Conservation (phyloP, 2,888 invertebrate genomes). For the Mesoligia furuncula region DNA sequence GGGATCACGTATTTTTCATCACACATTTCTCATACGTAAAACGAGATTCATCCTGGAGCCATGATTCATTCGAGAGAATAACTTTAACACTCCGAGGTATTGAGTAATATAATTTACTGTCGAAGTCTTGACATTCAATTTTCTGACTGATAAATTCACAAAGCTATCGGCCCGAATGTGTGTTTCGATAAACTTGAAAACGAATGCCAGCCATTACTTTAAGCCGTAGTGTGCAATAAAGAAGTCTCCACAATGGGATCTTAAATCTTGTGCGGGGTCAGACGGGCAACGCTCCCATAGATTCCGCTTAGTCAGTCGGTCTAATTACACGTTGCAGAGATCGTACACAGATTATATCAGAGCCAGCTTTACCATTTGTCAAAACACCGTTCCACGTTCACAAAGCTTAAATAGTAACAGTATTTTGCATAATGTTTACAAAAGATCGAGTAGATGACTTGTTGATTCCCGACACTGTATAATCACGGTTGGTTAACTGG, state of each 20-base stretch:
- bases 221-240: slow-evolving; percentile 76
- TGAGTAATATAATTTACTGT: slow-evolving; percentile 75
- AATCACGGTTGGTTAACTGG: slow-evolving; percentile 69
- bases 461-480: slow-evolving; percentile 67
- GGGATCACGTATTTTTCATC: slow-evolving; percentile 65
- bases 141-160: slow-evolving; percentile 79
- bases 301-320: slow-evolving; percentile 82
- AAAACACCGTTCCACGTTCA: slow-evolving; percentile 70
- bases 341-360: slow-evolving; percentile 74
- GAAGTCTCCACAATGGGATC: slow-evolving; percentile 76
- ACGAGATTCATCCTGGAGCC: slow-evolving; percentile 55
- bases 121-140: slow-evolving; percentile 79
- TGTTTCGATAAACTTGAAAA: slow-evolving; percentile 73
- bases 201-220: slow-evolving; percentile 74
- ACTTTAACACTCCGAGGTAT: slow-evolving; percentile 73
- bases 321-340: slow-evolving; percentile 79
- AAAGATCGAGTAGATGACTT: slow-evolving; percentile 65
- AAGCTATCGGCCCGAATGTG: slow-evolving; percentile 67
- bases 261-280: slow-evolving; percentile 76
- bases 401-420: slow-evolving; percentile 64
- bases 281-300: slow-evolving; percentile 77
- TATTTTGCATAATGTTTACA: slow-evolving; percentile 69
- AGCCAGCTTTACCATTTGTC: slow-evolving; percentile 75
- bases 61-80: slow-evolving; percentile 71
- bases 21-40: slow-evolving; percentile 56